Percentiles rank a stretch among this genome's conserved stretches.
phyloP scores from a whole-genome alignment of 2,888 invertebrate genomes.

The Dicyrtomina minuta region DNA sequence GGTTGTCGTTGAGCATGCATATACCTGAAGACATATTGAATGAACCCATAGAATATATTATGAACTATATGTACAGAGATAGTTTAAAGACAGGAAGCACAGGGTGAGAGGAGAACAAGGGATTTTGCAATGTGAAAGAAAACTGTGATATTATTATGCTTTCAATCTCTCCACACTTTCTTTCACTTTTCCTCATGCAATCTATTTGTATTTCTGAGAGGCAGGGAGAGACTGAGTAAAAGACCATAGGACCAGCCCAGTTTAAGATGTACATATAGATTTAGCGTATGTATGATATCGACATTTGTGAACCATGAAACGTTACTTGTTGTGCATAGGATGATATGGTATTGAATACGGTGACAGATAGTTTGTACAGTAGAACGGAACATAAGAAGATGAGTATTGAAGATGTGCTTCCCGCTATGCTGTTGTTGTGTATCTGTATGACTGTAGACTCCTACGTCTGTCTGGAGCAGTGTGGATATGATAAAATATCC shows the following conservation, averaged over 20 bases:
- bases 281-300: too few species aligned
- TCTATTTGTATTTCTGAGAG: constrained; percentile 12
- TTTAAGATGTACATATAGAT: too few species aligned
- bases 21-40: neutral
- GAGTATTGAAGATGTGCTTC: neutral
- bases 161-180: constrained; percentile 10
- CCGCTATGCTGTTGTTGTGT: neutral
- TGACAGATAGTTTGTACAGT: neutral
- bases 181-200: constrained; percentile 13
- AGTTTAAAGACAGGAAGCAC: neutral
- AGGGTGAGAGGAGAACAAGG: neutral
- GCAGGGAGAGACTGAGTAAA: neutral
- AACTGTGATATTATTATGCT: constrained; percentile 11
- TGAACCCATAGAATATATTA: too few species aligned
- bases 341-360: neutral
- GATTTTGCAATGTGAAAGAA: constrained; percentile 14
- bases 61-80: neutral
- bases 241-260: too few species aligned
- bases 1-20: neutral
- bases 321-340: too few species aligned
- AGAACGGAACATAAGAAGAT: neutral
- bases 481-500: constrained; percentile 4
- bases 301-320: too few species aligned
- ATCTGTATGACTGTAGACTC: too few species aligned
- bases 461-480: neutral